A percentile compares a stretch with the other conserved stretches of the same genome.
These are phyloP conservation scores for Plemyria rubiginata DNA, from an alignment of 2,888 invertebrate genomes.

Conservation along the genomic window DNA sequence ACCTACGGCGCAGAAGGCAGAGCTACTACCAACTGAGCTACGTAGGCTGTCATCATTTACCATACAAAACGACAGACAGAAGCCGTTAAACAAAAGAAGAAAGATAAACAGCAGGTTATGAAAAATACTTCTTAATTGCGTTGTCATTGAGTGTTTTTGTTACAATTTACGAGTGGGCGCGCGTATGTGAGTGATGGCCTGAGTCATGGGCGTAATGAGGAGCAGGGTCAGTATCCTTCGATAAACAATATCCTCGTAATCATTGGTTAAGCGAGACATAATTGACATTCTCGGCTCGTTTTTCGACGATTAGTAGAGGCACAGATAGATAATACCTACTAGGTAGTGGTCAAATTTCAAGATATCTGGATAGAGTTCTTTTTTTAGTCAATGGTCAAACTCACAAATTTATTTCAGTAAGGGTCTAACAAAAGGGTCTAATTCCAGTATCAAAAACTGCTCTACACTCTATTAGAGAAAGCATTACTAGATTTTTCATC, in stretches of 20 bases:
- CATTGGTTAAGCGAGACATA: neutral
- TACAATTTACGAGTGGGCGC: constrained; percentile 58
- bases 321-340: no score
- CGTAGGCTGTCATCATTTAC: neutral
- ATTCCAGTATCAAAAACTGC: no score
- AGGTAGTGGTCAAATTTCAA: no score
- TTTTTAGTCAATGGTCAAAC: no score
- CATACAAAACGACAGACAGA: neutral
- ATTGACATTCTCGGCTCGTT: neutral
- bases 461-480: no score
- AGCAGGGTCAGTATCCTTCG: constrained; percentile 26
- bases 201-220: constrained; percentile 31
- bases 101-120: constrained; percentile 38
- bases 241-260: constrained; percentile 4
- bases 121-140: constrained; percentile 57
- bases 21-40: no score
- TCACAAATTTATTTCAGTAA: no score
- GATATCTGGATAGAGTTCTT: no score
- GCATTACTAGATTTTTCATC: no score
- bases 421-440: no score
- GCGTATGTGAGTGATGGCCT: constrained; percentile 43
- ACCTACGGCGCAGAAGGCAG: no score
- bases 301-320: no score
- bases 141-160: constrained; percentile 70
- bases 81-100: neutral